Evolutionary conservation across 2,888 invertebrate genomes (phyloP).

Genomic region (Hirtodrosophila cameraria): DNA sequence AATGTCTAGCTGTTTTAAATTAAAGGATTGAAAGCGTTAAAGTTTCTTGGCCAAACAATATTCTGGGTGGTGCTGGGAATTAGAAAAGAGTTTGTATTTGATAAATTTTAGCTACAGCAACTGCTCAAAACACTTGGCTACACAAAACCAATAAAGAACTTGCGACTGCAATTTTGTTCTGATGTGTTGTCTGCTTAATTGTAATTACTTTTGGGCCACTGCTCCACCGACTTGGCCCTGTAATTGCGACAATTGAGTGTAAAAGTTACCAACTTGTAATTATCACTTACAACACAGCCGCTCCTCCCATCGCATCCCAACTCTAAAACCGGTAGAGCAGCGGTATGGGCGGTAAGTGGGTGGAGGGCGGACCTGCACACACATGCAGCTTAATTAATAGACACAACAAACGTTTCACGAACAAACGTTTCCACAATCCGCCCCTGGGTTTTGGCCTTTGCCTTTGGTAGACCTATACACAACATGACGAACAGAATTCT

Average conservation of each 20-base stretch:
- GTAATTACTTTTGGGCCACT: conserved; percentile 63
- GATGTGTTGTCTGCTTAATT: conserved; percentile 64
- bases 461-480: conserved; percentile 10
- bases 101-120: conserved; percentile 50
- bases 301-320: conserved; percentile 1
- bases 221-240: conserved; percentile 48
- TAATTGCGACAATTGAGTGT: conserved; percentile 71
- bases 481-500: conserved; percentile 62
- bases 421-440: conserved; percentile 51
- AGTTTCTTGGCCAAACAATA: conserved; percentile 59
- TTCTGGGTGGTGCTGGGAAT: conserved; percentile 39
- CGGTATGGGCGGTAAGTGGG: background rate
- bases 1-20: conserved; percentile 57
- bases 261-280: conserved; percentile 77
- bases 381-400: conserved; percentile 77
- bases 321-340: conserved; percentile 16
- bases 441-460: conserved; percentile 23
- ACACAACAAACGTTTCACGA: conserved; percentile 64
- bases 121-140: conserved; percentile 20
- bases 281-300: conserved; percentile 68
- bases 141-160: conserved; percentile 59
- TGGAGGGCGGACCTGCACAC: background rate
- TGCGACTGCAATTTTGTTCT: conserved; percentile 47
- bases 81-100: conserved; percentile 59
- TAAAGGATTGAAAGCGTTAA: conserved; percentile 71